These are phyloP conservation scores for Chrysomallon squamiferum DNA, from an alignment of 1,140 invertebrate genomes.

Conservation along the genomic window DNA sequence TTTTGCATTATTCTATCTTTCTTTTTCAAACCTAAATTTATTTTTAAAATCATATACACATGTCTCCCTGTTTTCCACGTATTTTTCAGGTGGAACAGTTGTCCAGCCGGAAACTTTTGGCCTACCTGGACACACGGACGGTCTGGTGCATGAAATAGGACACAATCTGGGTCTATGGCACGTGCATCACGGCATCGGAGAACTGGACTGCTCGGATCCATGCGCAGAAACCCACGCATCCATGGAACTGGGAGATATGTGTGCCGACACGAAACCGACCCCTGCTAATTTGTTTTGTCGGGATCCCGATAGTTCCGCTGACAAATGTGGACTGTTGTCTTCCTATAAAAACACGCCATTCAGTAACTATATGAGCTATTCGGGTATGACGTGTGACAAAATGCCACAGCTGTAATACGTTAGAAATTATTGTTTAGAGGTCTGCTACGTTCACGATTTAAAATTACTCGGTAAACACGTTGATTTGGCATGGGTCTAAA, in stretches of 20 bases:
- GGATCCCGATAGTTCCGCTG: conserved; percentile 28
- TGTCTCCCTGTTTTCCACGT: no score
- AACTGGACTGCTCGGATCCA: conserved; percentile 51
- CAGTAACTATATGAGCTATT: conserved; percentile 60
- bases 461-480: no score
- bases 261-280: conserved; percentile 55
- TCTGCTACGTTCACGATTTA: no score
- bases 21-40: no score
- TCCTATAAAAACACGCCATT: conserved; percentile 47
- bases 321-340: conserved; percentile 31
- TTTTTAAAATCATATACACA: no score
- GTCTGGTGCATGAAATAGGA: conserved; percentile 58
- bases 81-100: conserved; percentile 45
- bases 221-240: conserved; percentile 54
- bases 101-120: conserved; percentile 48
- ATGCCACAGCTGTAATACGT: no score
- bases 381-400: conserved; percentile 34
- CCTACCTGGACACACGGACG: conserved; percentile 25
- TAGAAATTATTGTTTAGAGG: no score
- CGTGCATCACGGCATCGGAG: conserved; percentile 57
- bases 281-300: conserved; percentile 38
- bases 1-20: no score
- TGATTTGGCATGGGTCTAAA: no score
- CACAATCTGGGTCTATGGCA: conserved; percentile 61
- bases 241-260: conserved; percentile 54